These are phyloP conservation scores for Halcyon smyrnensis DNA, from an alignment of 2,797 vertebrate species.

Conservation along the genomic window DNA sequence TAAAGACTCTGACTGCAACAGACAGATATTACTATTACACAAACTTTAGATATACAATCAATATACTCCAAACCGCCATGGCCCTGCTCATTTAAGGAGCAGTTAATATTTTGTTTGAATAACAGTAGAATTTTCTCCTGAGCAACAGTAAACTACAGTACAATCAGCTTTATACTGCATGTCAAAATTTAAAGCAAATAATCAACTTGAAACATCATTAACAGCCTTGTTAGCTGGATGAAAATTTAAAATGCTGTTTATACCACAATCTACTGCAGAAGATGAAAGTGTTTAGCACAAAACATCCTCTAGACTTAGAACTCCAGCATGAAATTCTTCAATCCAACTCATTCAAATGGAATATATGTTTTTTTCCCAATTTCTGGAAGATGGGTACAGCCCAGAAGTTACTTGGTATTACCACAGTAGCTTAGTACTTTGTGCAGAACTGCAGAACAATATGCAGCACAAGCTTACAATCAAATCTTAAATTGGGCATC, in stretches of 20 bases:
- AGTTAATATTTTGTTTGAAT: background rate
- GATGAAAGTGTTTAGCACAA: background rate
- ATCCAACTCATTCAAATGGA: background rate
- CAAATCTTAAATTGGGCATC: background rate
- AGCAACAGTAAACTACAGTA: background rate
- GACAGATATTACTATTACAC: background rate
- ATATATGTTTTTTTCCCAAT: background rate
- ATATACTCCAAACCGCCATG: background rate
- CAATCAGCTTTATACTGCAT: background rate
- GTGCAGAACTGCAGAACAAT: background rate
- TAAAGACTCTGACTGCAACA: background rate
- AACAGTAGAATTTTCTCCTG: background rate
- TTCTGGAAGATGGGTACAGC: background rate
- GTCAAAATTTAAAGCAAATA: background rate
- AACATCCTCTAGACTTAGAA: background rate
- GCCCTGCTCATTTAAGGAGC: background rate
- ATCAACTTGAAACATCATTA: background rate
- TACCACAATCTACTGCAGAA: background rate
- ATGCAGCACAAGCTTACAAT: background rate
- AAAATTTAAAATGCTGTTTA: background rate
- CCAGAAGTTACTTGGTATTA: background rate
- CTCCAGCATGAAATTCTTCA: background rate
- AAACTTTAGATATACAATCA: background rate
- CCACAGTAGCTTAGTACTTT: background rate
- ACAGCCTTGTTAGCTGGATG: background rate